Conservation (phyloP, 2,797 vertebrate genomes). For the Labeo calbasu region DNA sequence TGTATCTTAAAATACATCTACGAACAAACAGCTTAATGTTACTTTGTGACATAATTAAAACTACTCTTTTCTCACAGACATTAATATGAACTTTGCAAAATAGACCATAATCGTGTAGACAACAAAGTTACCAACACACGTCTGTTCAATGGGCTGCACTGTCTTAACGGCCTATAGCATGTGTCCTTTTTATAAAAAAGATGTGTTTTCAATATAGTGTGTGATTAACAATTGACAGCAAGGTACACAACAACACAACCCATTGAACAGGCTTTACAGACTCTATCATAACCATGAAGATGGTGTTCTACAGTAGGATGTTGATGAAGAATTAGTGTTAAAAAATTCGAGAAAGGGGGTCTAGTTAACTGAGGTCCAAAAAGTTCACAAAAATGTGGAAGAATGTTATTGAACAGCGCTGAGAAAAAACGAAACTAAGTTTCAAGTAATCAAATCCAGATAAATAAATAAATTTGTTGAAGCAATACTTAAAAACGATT, state of each 20-base stretch:
- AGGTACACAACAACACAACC: neutral
- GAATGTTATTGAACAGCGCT: slow-evolving; percentile 74
- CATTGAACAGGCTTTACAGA: neutral
- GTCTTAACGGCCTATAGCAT: neutral
- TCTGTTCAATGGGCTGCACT: neutral
- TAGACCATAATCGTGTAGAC: neutral
- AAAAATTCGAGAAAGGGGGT: slow-evolving; percentile 47
- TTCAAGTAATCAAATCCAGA: slow-evolving; percentile 84
- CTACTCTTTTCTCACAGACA: neutral
- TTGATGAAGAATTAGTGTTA: slow-evolving; percentile 50
- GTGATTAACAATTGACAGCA: neutral
- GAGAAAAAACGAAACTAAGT: slow-evolving; percentile 67
- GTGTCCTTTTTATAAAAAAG: neutral
- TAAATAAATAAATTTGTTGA: slow-evolving; percentile 82
- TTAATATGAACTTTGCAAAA: neutral
- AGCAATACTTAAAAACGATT: slow-evolving; percentile 74
- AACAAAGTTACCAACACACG: neutral
- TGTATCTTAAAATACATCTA: neutral
- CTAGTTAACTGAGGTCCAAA: slow-evolving; percentile 63
- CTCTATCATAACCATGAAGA: neutral
- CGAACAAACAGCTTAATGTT: neutral
- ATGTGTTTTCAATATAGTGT: neutral
- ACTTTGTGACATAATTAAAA: neutral
- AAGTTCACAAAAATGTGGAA: slow-evolving; percentile 68
- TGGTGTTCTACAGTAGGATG: slow-evolving; percentile 39